These are phyloP conservation scores for Brachyhypopomus occidentalis DNA, from an alignment of 2,113 vertebrate species.

Conservation along the genomic window DNA sequence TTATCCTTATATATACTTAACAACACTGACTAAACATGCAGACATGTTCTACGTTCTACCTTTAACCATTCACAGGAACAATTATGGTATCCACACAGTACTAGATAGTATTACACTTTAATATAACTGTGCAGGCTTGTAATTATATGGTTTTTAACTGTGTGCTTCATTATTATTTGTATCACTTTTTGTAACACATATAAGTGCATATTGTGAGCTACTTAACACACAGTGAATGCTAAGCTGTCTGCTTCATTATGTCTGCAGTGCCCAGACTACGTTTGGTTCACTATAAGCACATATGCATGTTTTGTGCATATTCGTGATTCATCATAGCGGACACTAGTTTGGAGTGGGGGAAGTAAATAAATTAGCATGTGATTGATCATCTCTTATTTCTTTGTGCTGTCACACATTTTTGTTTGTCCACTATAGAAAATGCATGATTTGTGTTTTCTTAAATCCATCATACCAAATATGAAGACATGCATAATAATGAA, in stretches of 20 bases:
- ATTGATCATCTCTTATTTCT: conserved; percentile 75
- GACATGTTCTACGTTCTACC: background rate
- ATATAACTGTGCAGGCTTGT: background rate
- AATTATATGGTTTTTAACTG: too few species aligned
- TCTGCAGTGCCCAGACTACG: background rate
- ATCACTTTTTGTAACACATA: background rate
- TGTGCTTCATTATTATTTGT: background rate
- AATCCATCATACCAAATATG: conserved; percentile 75
- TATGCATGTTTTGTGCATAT: conserved; percentile 64
- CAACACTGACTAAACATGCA: background rate
- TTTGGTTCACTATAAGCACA: conserved; percentile 31
- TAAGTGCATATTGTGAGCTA: background rate
- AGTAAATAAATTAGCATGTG: conserved; percentile 72
- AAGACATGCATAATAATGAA: conserved; percentile 80
- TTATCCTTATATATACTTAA: background rate
- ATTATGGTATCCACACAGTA: background rate
- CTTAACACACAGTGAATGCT: background rate
- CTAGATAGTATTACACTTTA: background rate
- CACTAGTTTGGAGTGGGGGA: conserved; percentile 71
- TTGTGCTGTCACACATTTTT: conserved; percentile 69
- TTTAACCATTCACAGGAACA: background rate
- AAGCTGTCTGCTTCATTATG: background rate
- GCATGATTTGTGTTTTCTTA: conserved; percentile 68
- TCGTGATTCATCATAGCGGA: conserved; percentile 73
- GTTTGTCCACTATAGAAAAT: conserved; percentile 68